Conservation (phyloP, 2,113 vertebrate genomes). For the Tupaia chinensis region DNA sequence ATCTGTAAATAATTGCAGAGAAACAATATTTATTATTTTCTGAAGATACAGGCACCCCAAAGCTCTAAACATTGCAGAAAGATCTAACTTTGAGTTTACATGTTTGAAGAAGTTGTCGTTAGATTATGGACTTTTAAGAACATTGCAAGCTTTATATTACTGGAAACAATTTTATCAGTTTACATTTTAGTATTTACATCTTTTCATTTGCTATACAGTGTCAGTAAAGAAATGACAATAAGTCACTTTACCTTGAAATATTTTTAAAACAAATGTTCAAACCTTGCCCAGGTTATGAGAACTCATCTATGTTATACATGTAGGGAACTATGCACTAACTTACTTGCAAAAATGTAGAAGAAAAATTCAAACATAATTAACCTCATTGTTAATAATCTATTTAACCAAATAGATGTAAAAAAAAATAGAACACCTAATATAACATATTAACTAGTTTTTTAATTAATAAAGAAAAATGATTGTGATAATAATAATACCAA, state of each 20-base stretch:
- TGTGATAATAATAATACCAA: neutral
- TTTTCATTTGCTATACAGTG: neutral
- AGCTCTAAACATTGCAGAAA: neutral
- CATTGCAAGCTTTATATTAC: neutral
- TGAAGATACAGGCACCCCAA: neutral
- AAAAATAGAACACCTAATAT: too few relatives aligned
- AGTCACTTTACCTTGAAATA: conserved; percentile 25
- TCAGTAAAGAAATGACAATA: neutral
- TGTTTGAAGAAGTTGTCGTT: neutral
- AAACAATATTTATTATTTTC: neutral
- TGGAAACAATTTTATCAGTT: conserved; percentile 31
- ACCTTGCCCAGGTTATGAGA: neutral
- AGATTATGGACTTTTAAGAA: conserved; percentile 17
- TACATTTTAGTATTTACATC: conserved; percentile 23
- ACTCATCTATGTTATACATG: too few relatives aligned
- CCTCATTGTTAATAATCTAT: neutral
- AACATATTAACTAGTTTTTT: neutral
- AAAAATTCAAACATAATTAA: conserved; percentile 29
- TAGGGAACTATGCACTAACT: neutral
- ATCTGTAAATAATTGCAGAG: neutral
- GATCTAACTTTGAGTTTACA: conserved; percentile 13
- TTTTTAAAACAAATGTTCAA: conserved; percentile 27
- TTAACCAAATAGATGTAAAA: neutral
- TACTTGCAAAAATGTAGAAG: neutral
- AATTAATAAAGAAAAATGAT: neutral